Conservation (phyloP, 2,888 invertebrate genomes). For the Camponotus fellah region DNA sequence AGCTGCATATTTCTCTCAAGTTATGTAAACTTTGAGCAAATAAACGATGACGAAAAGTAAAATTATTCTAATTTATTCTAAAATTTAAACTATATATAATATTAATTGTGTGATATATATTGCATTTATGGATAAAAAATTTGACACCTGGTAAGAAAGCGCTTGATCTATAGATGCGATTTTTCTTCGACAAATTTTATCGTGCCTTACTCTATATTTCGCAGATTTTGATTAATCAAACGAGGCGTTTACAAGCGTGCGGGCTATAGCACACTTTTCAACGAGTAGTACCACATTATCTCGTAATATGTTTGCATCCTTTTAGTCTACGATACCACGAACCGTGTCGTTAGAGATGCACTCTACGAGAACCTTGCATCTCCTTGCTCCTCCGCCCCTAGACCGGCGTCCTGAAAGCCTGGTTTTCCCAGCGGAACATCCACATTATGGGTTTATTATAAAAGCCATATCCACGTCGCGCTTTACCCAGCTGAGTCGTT, state of each 20-base stretch:
- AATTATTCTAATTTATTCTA: neutral
- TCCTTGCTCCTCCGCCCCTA: constrained; percentile 34
- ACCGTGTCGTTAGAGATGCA: constrained; percentile 55
- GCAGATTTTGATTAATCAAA: constrained; percentile 53
- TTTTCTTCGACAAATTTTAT: neutral
- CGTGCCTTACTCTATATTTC: constrained; percentile 9
- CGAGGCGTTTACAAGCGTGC: neutral
- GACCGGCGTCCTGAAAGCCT: constrained; percentile 64
- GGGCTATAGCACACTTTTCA: constrained; percentile 24
- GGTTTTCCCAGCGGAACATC: constrained; percentile 61
- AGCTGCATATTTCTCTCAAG: neutral
- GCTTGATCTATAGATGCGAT: neutral
- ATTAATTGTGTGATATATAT: no score
- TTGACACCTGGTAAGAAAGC: no score
- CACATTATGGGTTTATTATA: constrained; percentile 77
- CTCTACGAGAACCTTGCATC: constrained; percentile 20
- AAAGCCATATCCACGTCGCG: constrained; percentile 70
- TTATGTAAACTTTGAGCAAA: neutral
- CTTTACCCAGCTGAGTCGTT: constrained; percentile 55
- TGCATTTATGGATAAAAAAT: no score
- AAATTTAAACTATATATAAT: neutral
- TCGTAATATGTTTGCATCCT: constrained; percentile 72
- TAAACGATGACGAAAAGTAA: neutral
- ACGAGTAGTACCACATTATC: constrained; percentile 64
- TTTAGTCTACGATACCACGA: constrained; percentile 57